Percentiles rank a stretch among this genome's conserved stretches.
Conservation (phyloP, 2,888 invertebrate genomes). For the Atherix ibis region DNA sequence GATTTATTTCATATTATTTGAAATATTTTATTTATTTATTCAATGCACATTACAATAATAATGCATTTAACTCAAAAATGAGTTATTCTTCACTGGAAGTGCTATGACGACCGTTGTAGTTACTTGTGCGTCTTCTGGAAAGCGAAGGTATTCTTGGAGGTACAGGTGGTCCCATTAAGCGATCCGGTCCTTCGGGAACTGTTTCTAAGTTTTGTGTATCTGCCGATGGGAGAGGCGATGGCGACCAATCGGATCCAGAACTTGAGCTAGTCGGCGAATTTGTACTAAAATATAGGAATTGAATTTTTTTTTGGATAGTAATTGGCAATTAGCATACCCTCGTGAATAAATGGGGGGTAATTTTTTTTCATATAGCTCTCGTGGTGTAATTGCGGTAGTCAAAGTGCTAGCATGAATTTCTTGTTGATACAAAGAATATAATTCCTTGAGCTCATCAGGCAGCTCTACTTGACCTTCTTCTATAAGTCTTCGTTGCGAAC, state of each 20-base stretch:
- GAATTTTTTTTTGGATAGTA: conserved; percentile 1
- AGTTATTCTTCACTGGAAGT: conserved; percentile 12
- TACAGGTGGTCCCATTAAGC: conserved; percentile 30
- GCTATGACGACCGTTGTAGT: conserved; percentile 33
- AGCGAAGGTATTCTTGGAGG: conserved; percentile 22
- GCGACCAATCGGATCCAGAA: conserved; percentile 32
- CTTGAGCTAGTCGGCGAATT: conserved; percentile 31
- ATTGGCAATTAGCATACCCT: conserved; percentile 18
- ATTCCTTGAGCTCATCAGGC: conserved; percentile 58
- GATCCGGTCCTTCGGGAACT: conserved; percentile 16
- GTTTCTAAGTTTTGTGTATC: conserved; percentile 6
- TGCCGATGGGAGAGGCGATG: conserved; percentile 20
- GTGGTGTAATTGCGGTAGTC: conserved; percentile 31
- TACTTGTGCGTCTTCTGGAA: conserved; percentile 13
- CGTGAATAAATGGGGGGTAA: conserved; percentile 31
- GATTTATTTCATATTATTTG: too few relatives aligned
- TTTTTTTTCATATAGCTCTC: conserved; percentile 27
- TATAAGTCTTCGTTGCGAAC: conserved; percentile 67
- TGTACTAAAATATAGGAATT: conserved; percentile 16
- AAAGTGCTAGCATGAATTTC: conserved; percentile 68
- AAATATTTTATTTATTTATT: too few relatives aligned
- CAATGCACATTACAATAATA: too few relatives aligned
- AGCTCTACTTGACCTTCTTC: conserved; percentile 59
- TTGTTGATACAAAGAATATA: conserved; percentile 70
- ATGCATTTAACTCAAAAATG: too few relatives aligned